These are phyloP conservation scores for Caranx melampygus DNA, from an alignment of 2,113 vertebrate genomes.

Conservation along the genomic window DNA sequence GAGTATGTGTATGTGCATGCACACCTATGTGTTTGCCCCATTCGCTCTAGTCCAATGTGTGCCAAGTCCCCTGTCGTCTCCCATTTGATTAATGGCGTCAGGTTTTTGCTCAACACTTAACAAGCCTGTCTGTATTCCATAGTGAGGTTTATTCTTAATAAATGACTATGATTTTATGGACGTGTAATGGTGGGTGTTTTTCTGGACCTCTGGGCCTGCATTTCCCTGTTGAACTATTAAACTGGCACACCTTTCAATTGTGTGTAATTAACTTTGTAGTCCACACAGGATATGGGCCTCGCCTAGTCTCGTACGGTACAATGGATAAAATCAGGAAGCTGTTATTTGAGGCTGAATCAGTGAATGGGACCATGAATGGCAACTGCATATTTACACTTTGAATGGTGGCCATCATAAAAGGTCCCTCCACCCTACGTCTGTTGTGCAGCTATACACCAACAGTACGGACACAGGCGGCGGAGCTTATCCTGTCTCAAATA, in stretches of 20 bases:
- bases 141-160: constrained; percentile 26
- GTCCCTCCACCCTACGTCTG: constrained; percentile 15
- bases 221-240: constrained; percentile 61
- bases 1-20: constrained; percentile 7
- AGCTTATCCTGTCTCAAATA: background rate
- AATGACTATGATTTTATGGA: constrained; percentile 56
- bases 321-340: constrained; percentile 60
- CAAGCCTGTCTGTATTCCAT: constrained; percentile 51
- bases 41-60: background rate
- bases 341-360: constrained; percentile 46
- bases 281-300: constrained; percentile 58
- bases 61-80: constrained; percentile 45
- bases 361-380: constrained; percentile 32
- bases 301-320: constrained; percentile 38
- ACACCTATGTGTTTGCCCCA: constrained; percentile 25
- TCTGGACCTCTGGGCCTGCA: constrained; percentile 43
- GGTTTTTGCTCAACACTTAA: constrained; percentile 49
- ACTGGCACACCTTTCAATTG: constrained; percentile 61
- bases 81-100: constrained; percentile 49
- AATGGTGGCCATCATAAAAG: constrained; percentile 34
- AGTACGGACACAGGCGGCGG: background rate
- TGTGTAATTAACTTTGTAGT: constrained; percentile 65
- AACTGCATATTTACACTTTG: constrained; percentile 36
- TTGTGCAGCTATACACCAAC: constrained; percentile 1
- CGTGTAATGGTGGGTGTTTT: constrained; percentile 40